Evolutionary conservation across 2,113 vertebrate species (phyloP), one percentile per base, ranked within the genome.

Genomic region (Cebidichthys violaceus): DNA sequence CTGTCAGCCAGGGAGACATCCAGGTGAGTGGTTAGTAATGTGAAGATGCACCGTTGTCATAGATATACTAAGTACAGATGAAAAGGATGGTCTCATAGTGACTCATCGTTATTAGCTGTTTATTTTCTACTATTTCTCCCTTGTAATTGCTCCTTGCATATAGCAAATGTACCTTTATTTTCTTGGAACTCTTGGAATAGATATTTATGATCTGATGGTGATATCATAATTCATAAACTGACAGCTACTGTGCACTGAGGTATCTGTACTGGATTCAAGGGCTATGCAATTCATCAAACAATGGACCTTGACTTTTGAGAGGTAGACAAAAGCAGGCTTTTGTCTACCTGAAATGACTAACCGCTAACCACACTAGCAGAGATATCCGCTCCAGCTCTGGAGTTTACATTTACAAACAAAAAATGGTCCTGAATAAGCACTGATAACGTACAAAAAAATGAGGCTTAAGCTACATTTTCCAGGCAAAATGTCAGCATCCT

Each of bases 61-160:
- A 6, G 9, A 43, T 61, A 29, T 59, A 29, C 9, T 14, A 29
- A 29, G 29, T 61, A 31, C 15, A 66, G 37, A 50, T 70, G n/a
- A 65, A 75, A 60, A 50, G 67, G n/a, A 43, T 18, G 41, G 15
- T 45, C 64, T 67, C 52, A 41, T 14, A 61, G 59, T 39, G 60
- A 75, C 10, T 54, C 14, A 4, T 67, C 43, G 0, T 39, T 39
- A 52, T 70, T 50, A 29, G 10, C 24, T 27, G 24, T 13, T 57
- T 27, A 27, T 57, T 2, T 27, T 59, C 55, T 6, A 15, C 14
- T 24, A 11, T 55, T 55, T 55, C 17, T 55, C 52, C 15, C 22
- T 27, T 10, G 11, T 59, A 59, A 37, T 74, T 29, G 22, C 27
- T 68, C 5, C 7, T 27, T 8, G 15, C 24, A 50, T 65, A 15